Conservation (phyloP, 2,797 vertebrate species). For the Aphelocoma californica region DNA sequence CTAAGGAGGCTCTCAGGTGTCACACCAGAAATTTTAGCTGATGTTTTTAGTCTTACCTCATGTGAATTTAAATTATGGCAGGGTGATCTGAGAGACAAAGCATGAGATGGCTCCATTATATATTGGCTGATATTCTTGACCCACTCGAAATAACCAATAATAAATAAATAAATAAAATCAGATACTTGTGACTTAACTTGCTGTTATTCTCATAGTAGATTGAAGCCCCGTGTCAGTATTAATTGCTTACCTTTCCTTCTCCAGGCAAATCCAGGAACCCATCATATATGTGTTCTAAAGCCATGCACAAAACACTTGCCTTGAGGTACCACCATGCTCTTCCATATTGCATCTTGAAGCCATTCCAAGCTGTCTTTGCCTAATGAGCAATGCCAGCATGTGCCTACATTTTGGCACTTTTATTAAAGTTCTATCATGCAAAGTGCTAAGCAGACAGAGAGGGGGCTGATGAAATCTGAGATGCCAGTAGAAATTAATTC, state of each 20-base stretch:
- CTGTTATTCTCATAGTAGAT: background rate
- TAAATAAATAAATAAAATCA: background rate
- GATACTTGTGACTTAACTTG: background rate
- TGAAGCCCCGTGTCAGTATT: background rate
- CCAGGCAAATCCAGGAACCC: background rate
- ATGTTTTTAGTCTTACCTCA: background rate
- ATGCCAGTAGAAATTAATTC: background rate
- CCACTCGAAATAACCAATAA: background rate
- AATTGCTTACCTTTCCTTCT: background rate
- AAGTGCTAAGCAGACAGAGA: background rate
- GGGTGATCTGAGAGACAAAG: background rate
- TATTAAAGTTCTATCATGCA: background rate
- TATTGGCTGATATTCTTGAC: background rate
- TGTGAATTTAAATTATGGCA: background rate
- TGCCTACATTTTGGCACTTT: background rate
- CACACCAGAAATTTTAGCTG: background rate
- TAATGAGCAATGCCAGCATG: background rate
- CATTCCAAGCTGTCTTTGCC: background rate
- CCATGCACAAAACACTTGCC: background rate
- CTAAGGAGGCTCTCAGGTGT: background rate
- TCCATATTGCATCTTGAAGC: background rate
- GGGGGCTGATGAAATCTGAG: background rate
- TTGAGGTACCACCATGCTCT: background rate
- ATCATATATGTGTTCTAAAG: background rate
- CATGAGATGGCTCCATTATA: background rate